These are phyloP conservation scores for Macropis europaea DNA, from an alignment of 2,888 invertebrate species.

Conservation along the genomic window DNA sequence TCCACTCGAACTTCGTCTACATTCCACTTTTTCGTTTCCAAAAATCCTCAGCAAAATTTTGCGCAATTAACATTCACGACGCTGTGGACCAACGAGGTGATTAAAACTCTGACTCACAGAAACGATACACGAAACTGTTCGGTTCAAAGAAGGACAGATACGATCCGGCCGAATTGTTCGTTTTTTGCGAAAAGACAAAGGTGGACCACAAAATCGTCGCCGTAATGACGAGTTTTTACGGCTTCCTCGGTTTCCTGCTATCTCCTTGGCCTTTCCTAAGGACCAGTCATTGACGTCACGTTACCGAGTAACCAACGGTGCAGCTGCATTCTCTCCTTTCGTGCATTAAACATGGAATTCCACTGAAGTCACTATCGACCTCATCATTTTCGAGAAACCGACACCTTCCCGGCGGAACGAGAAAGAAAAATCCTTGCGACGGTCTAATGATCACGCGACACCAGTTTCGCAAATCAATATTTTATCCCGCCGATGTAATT, in stretches of 20 bases:
- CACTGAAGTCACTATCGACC: conserved; percentile 50
- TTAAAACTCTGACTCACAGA: background rate
- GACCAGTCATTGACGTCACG: conserved; percentile 57
- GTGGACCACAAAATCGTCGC: conserved; percentile 19
- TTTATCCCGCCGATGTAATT: background rate
- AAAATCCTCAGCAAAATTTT: too few species aligned
- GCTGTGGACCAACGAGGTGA: too few species aligned
- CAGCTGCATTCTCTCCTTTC: conserved; percentile 50
- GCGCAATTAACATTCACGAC: too few species aligned
- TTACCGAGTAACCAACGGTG: conserved; percentile 39
- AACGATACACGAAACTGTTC: conserved; percentile 7
- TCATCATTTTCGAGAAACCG: conserved; percentile 48
- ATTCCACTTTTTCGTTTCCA: too few species aligned
- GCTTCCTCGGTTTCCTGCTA: conserved; percentile 42
- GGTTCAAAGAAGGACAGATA: conserved; percentile 5
- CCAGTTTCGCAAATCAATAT: background rate
- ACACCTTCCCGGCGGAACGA: conserved; percentile 3
- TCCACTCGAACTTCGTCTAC: too few species aligned
- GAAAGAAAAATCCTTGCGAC: background rate
- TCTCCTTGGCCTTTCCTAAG: conserved; percentile 49
- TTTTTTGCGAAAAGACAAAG: conserved; percentile 7
- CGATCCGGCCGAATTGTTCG: background rate
- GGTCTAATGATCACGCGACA: background rate
- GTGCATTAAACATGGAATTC: conserved; percentile 49
- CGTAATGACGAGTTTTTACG: conserved; percentile 38